Evolutionary conservation across 2,888 invertebrate genomes (phyloP), one percentile per base, ranked within the genome.

Genomic region (Melanostoma mellinum): DNA sequence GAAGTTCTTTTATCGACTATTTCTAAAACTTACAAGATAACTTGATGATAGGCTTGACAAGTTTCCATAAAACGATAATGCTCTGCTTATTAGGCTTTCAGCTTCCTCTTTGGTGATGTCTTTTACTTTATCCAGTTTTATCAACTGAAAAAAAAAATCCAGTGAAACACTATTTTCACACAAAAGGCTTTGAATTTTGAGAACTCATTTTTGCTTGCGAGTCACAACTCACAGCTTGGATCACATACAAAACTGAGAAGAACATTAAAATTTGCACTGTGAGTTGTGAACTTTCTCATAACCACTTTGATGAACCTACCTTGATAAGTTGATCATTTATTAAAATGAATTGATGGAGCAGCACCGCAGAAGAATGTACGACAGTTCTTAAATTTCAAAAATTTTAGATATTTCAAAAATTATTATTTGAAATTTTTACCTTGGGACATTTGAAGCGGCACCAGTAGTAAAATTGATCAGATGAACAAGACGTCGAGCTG

Each of bases 401-500:
- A 75, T 2, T 42, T 32, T 42, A 38, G 1, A 48, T 10, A 35
- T 8, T 30, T 40, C 2, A 60, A 55, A 40, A 38, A 3, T 42
- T 38, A 6, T 48, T 6, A 3, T 9, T 3, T 9, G 4, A 10
- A 2, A 9, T 3, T n/a, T n/a, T 10, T 88, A 93, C 93, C 90
- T 93, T 53, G 96, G 96, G 69, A 95, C 89, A 86, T 93, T 93
- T 32, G 92, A 90, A 3, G 93, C 91, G 10, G 93, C 92, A 4
- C 91, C 91, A 65, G 94, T 93, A 0, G 94, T 94, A 86, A 94
- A 96, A 90, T 96, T 96, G 73, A 96, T 93, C 61, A 96, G 92
- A 89, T 97, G 97, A 1, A 97, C 96, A 55, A 96, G 91, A 86
- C 95, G 93, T 74, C 97, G 92, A 0, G 96, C 95, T 0, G 95